A percentile compares a stretch with the other conserved stretches of the same genome.
Evolutionary conservation across 1,140 invertebrate genomes (phyloP).

Genomic region (Penaeus indicus): DNA sequence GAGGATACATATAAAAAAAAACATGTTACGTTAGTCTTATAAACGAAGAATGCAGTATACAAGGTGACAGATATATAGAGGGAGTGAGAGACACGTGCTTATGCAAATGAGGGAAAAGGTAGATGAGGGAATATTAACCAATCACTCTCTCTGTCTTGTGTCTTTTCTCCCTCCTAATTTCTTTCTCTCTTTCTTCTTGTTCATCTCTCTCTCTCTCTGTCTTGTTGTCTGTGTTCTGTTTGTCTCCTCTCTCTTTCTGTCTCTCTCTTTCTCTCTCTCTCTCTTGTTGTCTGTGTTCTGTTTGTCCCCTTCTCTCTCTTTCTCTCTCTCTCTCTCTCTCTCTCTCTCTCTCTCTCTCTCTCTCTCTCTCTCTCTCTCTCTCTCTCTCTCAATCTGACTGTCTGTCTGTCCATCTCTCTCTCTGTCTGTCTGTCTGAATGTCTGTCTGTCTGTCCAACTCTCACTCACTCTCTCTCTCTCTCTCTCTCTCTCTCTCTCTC

Average conservation of each 20-base stretch:
- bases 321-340: not conserved
- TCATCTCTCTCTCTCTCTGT: not conserved
- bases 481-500: not conserved
- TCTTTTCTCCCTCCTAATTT: not conserved
- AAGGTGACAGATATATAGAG: too few relatives aligned
- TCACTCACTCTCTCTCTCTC: not conserved
- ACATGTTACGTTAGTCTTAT: too few relatives aligned
- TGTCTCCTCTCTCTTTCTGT: not conserved
- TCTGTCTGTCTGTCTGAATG: too few relatives aligned
- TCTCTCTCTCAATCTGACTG: too few relatives aligned
- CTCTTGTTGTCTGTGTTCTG: not conserved
- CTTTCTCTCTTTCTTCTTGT: not conserved
- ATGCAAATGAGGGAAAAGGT: too few relatives aligned
- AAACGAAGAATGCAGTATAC: too few relatives aligned
- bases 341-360: too few relatives aligned
- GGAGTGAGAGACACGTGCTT: too few relatives aligned
- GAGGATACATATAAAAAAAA: too few relatives aligned
- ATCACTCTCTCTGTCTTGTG: not conserved
- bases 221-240: not conserved
- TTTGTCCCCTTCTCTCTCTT: not conserved
- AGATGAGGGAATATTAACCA: too few relatives aligned
- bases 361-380: too few relatives aligned
- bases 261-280: not conserved
- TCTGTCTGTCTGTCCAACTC: not conserved
- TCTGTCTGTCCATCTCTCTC: slow-evolving; percentile 32